A percentile compares a stretch with the other conserved stretches of the same genome.
Evolutionary conservation across 2,797 vertebrate genomes (phyloP).

Genomic region (Coranthus polyacanthus): DNA sequence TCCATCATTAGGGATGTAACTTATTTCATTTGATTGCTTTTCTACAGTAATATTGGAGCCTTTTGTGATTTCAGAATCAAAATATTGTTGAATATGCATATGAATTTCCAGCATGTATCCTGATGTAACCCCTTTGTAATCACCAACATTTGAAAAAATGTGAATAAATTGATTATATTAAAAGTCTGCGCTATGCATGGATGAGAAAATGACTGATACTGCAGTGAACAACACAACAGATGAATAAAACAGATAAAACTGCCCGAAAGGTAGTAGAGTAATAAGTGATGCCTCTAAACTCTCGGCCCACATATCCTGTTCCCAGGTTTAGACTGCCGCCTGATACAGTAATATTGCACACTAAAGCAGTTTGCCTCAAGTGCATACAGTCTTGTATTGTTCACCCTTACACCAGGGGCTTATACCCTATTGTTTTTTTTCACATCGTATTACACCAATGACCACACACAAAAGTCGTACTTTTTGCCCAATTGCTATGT

Average conservation of each 20-base stretch:
- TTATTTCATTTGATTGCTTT: no score
- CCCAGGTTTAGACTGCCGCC: slow-evolving; percentile 11
- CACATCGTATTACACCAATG: slow-evolving; percentile 47
- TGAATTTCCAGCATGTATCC: no score
- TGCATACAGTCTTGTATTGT: slow-evolving; percentile 41
- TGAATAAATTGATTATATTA: no score
- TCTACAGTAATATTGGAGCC: no score
- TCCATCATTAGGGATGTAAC: no score
- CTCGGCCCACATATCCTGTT: slow-evolving; percentile 11
- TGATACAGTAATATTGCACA: slow-evolving; percentile 32
- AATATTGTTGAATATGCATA: no score
- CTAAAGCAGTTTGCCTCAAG: slow-evolving; percentile 55
- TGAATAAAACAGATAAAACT: not conserved
- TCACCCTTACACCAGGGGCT: slow-evolving; percentile 49
- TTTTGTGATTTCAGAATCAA: no score
- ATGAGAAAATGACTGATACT: not conserved
- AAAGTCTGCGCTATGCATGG: not conserved
- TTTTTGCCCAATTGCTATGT: slow-evolving; percentile 43
- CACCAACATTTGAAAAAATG: no score
- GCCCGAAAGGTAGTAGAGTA: not conserved
- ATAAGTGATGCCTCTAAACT: slow-evolving; percentile 50
- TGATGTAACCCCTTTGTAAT: no score
- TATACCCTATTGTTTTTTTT: slow-evolving; percentile 57
- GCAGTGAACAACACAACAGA: not conserved
- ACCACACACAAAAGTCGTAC: slow-evolving; percentile 41